Conservation (phyloP, 2,888 invertebrate genomes). For the Xiphydria camelus region DNA sequence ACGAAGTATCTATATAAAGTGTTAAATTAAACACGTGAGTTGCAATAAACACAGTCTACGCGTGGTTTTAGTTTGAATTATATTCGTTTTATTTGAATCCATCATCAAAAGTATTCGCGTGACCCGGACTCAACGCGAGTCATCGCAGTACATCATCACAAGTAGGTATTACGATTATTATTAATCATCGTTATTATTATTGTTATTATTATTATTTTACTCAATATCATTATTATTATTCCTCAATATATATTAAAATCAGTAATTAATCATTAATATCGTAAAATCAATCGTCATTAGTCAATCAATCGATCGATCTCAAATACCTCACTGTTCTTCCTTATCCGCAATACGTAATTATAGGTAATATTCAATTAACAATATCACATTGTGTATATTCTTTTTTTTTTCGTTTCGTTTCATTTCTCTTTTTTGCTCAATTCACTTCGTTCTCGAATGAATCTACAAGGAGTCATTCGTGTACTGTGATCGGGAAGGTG, state of each 20-base stretch:
- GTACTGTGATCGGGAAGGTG: slow-evolving; percentile 22
- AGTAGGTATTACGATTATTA: slow-evolving; percentile 55
- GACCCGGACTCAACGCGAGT: slow-evolving; percentile 56
- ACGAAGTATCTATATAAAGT: slow-evolving; percentile 22
- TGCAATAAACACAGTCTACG: slow-evolving; percentile 50
- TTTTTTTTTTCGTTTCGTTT: slow-evolving; percentile 27
- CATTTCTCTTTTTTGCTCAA: slow-evolving; percentile 30
- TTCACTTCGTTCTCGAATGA: slow-evolving; percentile 20
- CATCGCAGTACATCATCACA: slow-evolving; percentile 56
- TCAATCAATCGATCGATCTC: slow-evolving; percentile 34
- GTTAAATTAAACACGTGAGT: slow-evolving; percentile 9
- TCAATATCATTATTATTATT: slow-evolving; percentile 45
- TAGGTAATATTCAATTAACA: slow-evolving; percentile 44
- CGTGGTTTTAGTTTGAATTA: slow-evolving; percentile 54
- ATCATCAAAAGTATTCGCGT: slow-evolving; percentile 56
- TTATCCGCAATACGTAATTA: slow-evolving; percentile 31
- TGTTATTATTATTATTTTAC: slow-evolving; percentile 45
- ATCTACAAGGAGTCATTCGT: slow-evolving; percentile 22
- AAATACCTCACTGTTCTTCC: slow-evolving; percentile 30
- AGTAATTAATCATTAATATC: slow-evolving; percentile 25
- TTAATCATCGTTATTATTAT: slow-evolving; percentile 41
- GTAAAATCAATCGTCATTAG: slow-evolving; percentile 39
- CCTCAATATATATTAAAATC: slow-evolving; percentile 22
- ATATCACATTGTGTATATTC: slow-evolving; percentile 50
- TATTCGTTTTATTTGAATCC: slow-evolving; percentile 57